Percentiles rank a stretch among this genome's conserved stretches.
These are phyloP conservation scores for Sus scrofa DNA, from an alignment of 2,113 vertebrate genomes.

Conservation along the genomic window T2T-Sscrofa CM000820.6:108513501-108514000, in stretches of 20 bases:
- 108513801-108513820: background rate
- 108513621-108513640: background rate
- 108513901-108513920: background rate
- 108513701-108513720: background rate
- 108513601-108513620: background rate
- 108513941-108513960: background rate
- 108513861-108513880: background rate
- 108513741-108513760: too few species aligned
- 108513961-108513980: background rate
- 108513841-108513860: background rate
- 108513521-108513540: background rate
- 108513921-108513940: background rate
- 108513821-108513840: background rate
- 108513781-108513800: background rate
- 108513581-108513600: background rate
- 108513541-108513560: background rate
- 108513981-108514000: background rate
- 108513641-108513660: background rate
- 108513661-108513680: background rate
- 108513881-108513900: background rate
- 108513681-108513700: slow-evolving; percentile 23
- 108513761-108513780: background rate
- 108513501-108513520: background rate
- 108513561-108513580: background rate
- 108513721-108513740: background rate